Evolutionary conservation across 2,888 invertebrate species (phyloP).

Genomic region (Agrilus biguttatus): DNA sequence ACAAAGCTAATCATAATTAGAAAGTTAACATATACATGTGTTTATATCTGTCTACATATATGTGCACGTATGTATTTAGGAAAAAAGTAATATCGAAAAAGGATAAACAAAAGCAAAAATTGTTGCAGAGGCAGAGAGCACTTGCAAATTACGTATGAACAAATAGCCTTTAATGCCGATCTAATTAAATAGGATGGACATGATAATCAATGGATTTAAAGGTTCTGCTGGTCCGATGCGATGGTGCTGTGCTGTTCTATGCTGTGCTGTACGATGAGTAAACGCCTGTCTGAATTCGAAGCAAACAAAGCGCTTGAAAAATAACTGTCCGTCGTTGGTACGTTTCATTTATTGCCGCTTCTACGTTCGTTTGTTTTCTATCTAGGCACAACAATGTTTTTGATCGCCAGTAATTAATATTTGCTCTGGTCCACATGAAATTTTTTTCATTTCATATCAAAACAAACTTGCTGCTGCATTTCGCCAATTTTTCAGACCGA

Average conservation of each 20-base stretch:
- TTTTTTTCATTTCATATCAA: no score
- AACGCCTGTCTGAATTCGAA: constrained; percentile 9
- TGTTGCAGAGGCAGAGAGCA: background rate
- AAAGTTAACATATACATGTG: no score
- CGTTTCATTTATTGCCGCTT: constrained; percentile 8
- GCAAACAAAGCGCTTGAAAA: constrained; percentile 11
- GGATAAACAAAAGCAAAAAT: no score
- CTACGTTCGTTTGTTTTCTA: constrained; percentile 11
- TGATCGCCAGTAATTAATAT: constrained; percentile 22
- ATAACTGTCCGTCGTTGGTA: constrained; percentile 6
- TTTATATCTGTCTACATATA: no score
- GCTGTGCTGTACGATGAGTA: constrained; percentile 8
- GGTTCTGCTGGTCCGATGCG: constrained; percentile 2
- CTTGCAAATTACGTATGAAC: constrained; percentile 11
- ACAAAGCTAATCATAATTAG: no score
- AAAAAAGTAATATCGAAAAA: no score
- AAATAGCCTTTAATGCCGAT: constrained; percentile 14
- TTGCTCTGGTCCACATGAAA: constrained; percentile 12
- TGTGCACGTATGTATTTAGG: no score
- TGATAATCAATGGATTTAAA: constrained; percentile 27
- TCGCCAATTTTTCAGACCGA: no score
- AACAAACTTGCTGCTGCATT: no score
- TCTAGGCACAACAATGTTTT: constrained; percentile 15
- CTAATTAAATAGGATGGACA: constrained; percentile 19
- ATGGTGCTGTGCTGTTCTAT: constrained; percentile 3